Base-by-base conservation (phyloP, 1,140 invertebrate genomes). In the Stenopsyche tienmushanensis region DNA sequence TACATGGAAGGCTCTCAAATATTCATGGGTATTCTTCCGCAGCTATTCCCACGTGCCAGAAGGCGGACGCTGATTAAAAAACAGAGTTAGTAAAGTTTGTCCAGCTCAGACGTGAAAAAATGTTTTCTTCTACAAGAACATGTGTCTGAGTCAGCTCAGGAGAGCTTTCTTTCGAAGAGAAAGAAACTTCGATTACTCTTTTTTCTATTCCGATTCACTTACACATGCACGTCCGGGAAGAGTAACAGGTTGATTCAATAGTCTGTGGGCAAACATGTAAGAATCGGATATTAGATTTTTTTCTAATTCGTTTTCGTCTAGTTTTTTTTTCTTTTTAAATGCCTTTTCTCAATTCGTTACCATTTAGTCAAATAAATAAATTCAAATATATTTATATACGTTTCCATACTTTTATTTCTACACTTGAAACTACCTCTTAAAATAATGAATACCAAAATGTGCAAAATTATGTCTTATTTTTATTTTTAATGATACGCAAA, bases 1-100 rank as follows among this genome's bases (percentile, higher is more conserved):
- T 13, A 52, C 15, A 10, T 17, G 44, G 44, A 47, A 47, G 23
- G 23, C 8, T 10, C 15, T 57, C 13, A 41, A 42, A 57, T 64
- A 64, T 64, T 57, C 53, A 64, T 39, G 29, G 53, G 41, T 20
- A 25, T 49, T 50, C 45, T 44, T 59, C 41, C 57, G 17, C 57
- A 44, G 53, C 24, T 24, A 45, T 42, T 53, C 42, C 62, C 62
- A 64, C 50, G 42, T 24, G 62, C 29, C 53, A 34, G 13, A 24
- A 54, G 62, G 50, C 23, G 63, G 42, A 55, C 44, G 39, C 53
- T 64, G 63, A 64, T 64, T 64, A 64, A 64, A 64, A 64, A 64
- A 57, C 63, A 10, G 44, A 39, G 39, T 41, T 24, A 18, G 20
- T 23, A 57, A 58, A 64, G 39, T 47, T 64, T 57, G 52, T 25